Evolutionary conservation across 1,140 invertebrate species (phyloP).

Genomic region (Maconellicoccus hirsutus): DNA sequence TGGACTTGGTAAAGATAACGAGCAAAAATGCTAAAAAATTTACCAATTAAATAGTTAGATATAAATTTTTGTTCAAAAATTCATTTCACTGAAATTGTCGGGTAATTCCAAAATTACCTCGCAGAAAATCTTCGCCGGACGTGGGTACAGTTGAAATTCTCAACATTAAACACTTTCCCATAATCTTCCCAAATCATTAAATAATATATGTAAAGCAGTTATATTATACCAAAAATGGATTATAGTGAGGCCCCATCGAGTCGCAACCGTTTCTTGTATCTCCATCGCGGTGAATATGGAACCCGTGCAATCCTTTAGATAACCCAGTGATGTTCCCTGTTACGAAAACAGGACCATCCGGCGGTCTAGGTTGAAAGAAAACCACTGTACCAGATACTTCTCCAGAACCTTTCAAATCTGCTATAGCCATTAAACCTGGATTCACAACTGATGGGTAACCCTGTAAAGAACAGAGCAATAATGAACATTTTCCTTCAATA

Average conservation of each 20-base stretch:
- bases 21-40: too few relatives aligned
- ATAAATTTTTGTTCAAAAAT: too few relatives aligned
- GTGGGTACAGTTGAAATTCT: too few relatives aligned
- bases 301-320: constrained; percentile 50
- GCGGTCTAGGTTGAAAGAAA: constrained; percentile 28
- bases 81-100: too few relatives aligned
- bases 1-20: too few relatives aligned
- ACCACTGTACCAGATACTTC: constrained; percentile 24
- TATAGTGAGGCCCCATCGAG: constrained; percentile 39
- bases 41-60: too few relatives aligned
- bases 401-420: constrained; percentile 18
- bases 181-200: too few relatives aligned
- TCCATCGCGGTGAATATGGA: constrained; percentile 62
- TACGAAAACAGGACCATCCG: constrained; percentile 38
- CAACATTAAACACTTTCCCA: too few relatives aligned
- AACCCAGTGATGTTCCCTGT: constrained; percentile 46
- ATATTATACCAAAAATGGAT: constrained; percentile 35
- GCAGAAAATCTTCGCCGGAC: too few relatives aligned
- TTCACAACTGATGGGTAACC: neutral
- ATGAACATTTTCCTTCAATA: too few relatives aligned
- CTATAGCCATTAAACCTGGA: constrained; percentile 23
- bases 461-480: neutral
- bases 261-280: constrained; percentile 49
- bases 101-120: too few relatives aligned
- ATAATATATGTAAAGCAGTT: too few relatives aligned